phyloP scores from a whole-genome alignment of 2,888 invertebrate species.

The Cephonodes hylas region DNA sequence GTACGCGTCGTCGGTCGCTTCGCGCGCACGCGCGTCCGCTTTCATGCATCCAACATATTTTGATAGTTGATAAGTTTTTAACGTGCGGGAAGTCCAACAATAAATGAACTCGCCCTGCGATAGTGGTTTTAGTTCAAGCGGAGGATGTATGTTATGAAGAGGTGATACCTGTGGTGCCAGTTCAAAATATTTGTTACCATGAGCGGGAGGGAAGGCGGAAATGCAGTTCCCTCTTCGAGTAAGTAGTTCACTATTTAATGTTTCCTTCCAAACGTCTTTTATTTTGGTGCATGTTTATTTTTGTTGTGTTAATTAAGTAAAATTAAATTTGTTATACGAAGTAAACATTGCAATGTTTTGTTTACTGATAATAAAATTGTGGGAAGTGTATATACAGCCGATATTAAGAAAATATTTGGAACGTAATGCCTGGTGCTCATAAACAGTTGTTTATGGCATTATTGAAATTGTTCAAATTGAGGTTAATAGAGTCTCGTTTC shows the following conservation, averaged over 20 bases:
- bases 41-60: constrained; percentile 63
- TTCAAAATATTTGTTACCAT: constrained; percentile 69
- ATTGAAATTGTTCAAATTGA: constrained; percentile 75
- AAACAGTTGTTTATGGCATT: constrained; percentile 69
- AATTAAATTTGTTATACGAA: too few relatives aligned
- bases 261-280: background rate
- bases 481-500: constrained; percentile 75
- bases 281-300: background rate
- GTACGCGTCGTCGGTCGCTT: constrained; percentile 73
- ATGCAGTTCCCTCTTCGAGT: constrained; percentile 79
- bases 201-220: constrained; percentile 79
- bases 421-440: constrained; percentile 62
- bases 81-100: constrained; percentile 44
- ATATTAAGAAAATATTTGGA: constrained; percentile 70
- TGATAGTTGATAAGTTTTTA: constrained; percentile 60
- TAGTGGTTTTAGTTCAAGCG: constrained; percentile 59
- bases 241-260: constrained; percentile 52
- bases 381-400: constrained; percentile 51
- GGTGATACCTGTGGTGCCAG: constrained; percentile 74
- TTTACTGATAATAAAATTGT: constrained; percentile 41
- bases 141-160: constrained; percentile 68
- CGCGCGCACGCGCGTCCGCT: constrained; percentile 70
- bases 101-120: constrained; percentile 52
- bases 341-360: background rate
- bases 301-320: background rate